Base-by-base conservation (phyloP, 2,113 vertebrate species). In the Gallinago paraguaiae region DNA sequence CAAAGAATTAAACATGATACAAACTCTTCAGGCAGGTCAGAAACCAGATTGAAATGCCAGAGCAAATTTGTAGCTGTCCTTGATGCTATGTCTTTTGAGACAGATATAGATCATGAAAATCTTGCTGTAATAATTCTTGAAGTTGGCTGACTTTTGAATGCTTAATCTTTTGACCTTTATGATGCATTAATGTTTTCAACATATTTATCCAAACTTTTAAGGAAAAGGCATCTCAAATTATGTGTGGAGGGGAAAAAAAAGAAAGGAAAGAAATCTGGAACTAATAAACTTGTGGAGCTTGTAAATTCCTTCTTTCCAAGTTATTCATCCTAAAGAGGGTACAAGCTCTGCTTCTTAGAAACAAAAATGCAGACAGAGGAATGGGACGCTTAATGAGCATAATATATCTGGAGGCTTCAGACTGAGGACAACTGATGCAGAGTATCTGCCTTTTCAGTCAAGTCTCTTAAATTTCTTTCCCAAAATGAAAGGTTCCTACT, bases 251-350 rank as follows among this genome's bases (percentile, higher is more conserved):
- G 7, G 41, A 37, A 7, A 22, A n/a, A 69, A 84, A 59, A 46
- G 59, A 67, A 82, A 85, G 68, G 85, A 90, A 96, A 90, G 88
- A 95, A 96, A 96, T 96, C 96, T 97, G 95, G 96, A 97, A 96
- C 72, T 65, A 96, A 97, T 96, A 96, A 96, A 94, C 92, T 96
- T 65, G 85, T 90, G 92, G 86, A 92, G 95, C 95, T 93, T 96
- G 96, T 96, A 97, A 97, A 97, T 96, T 97, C 95, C 84, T 97
- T 96, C 93, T 93, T 95, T 84, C 95, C 64, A 84, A 92, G 92
- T 90, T 96, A 94, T 96, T 94, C 90, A 84, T 94, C 80, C 93
- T 94, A 75, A 95, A 96, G 95, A 95, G 93, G 60, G 88, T 96
- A 92, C 2, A 5, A 84, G 25, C 88, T 90, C 80, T 95, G 82